These are phyloP conservation scores for Morinoia aosen DNA, from an alignment of 2,888 invertebrate species.

Conservation along the genomic window DNA sequence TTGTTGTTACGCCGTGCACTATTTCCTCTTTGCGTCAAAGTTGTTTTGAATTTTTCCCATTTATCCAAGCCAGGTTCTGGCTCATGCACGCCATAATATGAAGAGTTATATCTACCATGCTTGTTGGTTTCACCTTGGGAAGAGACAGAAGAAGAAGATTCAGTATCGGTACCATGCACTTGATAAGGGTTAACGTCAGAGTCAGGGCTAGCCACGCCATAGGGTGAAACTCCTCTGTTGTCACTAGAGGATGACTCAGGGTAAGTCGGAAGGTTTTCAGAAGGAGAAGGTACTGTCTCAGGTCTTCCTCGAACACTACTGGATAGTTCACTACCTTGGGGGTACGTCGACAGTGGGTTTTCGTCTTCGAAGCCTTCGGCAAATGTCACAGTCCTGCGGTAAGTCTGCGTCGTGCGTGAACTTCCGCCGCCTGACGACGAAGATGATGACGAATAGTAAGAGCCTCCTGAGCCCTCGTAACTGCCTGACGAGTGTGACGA, in stretches of 20 bases:
- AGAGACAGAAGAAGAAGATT: conserved; percentile 35
- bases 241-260: conserved; percentile 41
- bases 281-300: conserved; percentile 47
- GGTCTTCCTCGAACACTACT: conserved; percentile 45
- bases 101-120: conserved; percentile 16
- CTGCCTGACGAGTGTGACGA: background rate
- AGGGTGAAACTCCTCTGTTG: background rate
- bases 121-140: background rate
- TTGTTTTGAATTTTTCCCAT: conserved; percentile 6
- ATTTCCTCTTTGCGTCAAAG: background rate
- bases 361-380: conserved; percentile 54
- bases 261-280: conserved; percentile 43
- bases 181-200: background rate
- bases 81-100: conserved; percentile 1
- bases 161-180: conserved; percentile 23
- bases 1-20: background rate
- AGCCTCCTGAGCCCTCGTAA: conserved; percentile 32
- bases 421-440: conserved; percentile 30
- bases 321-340: conserved; percentile 60
- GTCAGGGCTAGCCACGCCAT: background rate
- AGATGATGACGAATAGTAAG: conserved; percentile 46
- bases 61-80: conserved; percentile 9
- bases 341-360: conserved; percentile 56
- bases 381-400: conserved; percentile 58
- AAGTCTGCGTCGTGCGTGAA: conserved; percentile 54